Base-by-base conservation (phyloP, 2,888 invertebrate species). In the Pediacus dermestoides region DNA sequence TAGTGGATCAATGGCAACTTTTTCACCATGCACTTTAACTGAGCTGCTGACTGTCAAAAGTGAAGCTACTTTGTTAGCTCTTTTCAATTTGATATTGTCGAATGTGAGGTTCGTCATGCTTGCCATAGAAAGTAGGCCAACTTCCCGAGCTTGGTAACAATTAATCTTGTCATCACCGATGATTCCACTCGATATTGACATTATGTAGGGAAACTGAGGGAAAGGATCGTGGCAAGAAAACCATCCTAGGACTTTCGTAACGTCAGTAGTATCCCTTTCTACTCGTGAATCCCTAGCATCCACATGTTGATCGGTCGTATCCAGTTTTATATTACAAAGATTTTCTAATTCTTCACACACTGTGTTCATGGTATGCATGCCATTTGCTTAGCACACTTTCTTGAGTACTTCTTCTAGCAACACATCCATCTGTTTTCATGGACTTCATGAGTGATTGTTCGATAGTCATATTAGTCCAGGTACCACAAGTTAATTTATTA, bases 261-360 rank as follows among this genome's bases (percentile, higher is more conserved):
- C 47, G 48, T 60, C 55, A 41, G 37, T 44, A 40, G 50, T 49
- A 54, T 64, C 60, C 48, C 57, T 53, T 33, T 42, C 44, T 40
- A 63, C 56, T 40, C 61, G 44, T 35, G 50, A 57, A 44, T 50
- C 48, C 32, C 55, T 45, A 16, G 50, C 48, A 44, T 63, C 61
- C 15, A 59, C 44, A 34, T 62, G 63, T 50, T 61, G 61, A 33
- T 61, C 57, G 34, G 49, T 42, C 11, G 54, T 50, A 37, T 43
- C 42, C 38, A 46, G 47, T 11, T 46, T 45, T 22, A 48, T 36
- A 27, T 52, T 38, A 39, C 52, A 57, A 45, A 59, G 56, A 26
- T 46, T 16, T 46, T 58, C 57, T 26, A 58, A 45, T 46, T 39
- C 46, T 38, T 60, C 43, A n/a, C 44, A 44, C 33, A 58, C 35